These are phyloP conservation scores for Fregetta grallaria DNA, from an alignment of 2,113 vertebrate genomes.

Conservation along the genomic window DNA sequence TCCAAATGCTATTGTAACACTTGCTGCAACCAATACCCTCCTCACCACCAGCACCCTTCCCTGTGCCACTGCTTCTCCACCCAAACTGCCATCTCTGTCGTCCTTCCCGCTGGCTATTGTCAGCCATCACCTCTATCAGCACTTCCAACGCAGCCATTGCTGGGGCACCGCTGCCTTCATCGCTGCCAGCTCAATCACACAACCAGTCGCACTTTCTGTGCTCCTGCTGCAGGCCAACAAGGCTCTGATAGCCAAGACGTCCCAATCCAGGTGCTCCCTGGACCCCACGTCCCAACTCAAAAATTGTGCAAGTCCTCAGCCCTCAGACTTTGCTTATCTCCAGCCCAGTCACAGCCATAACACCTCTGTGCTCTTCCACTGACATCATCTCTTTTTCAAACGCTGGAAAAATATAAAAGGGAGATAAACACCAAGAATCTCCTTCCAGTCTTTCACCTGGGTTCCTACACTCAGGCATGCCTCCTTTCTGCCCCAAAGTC, in stretches of 20 bases:
- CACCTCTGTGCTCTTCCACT: neutral
- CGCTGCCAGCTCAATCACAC: neutral
- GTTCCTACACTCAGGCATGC: neutral
- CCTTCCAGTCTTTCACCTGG: neutral
- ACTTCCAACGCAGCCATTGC: neutral
- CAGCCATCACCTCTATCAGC: neutral
- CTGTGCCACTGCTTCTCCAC: neutral
- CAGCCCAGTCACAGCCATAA: neutral
- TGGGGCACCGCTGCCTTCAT: neutral
- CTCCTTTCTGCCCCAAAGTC: neutral
- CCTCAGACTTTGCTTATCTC: neutral
- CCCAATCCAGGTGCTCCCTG: neutral
- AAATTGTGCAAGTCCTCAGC: neutral
- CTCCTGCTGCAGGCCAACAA: neutral
- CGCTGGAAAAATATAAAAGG: neutral
- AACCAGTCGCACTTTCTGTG: neutral
- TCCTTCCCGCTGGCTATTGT: neutral
- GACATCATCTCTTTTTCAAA: neutral
- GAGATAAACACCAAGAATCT: neutral
- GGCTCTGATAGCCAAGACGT: neutral
- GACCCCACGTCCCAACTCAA: neutral
- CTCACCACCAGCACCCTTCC: neutral
- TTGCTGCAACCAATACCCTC: neutral
- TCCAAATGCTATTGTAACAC: neutral
- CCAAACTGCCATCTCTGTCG: neutral